These are phyloP conservation scores for Xiphorhynchus erythropygius DNA, from an alignment of 2,797 vertebrate genomes.

Conservation along the genomic window DNA sequence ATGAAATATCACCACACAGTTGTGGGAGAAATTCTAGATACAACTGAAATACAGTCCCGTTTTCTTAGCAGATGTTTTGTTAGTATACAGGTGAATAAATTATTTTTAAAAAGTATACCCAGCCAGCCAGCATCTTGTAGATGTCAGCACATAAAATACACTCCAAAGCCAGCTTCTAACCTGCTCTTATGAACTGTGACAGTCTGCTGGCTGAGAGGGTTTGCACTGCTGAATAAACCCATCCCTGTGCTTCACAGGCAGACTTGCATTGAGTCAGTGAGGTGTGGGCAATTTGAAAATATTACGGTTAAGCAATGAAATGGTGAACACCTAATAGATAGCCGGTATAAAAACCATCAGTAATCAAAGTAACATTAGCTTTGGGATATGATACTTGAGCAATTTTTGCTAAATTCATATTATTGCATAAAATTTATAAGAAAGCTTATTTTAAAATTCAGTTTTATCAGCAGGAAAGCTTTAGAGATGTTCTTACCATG, in stretches of 20 bases:
- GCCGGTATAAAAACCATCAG: slow-evolving; percentile 78
- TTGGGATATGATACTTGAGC: slow-evolving; percentile 44
- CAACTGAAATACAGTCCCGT: not conserved
- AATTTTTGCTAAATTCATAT: slow-evolving; percentile 53
- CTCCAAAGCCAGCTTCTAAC: not conserved
- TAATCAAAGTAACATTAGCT: slow-evolving; percentile 32
- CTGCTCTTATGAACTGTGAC: not conserved
- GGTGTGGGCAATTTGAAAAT: slow-evolving; percentile 15
- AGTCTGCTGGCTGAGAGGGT: slow-evolving; percentile 6
- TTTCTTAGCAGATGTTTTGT: slow-evolving; percentile 18
- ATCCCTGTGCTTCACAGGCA: slow-evolving; percentile 62
- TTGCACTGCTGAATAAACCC: not conserved
- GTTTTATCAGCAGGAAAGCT: slow-evolving; percentile 73
- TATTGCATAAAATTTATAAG: slow-evolving; percentile 50
- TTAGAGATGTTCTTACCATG: slow-evolving; percentile 92
- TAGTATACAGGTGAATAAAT: slow-evolving; percentile 30
- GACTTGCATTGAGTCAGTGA: slow-evolving; percentile 65
- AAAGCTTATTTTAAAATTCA: slow-evolving; percentile 58
- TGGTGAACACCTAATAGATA: slow-evolving; percentile 48
- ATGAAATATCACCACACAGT: not conserved
- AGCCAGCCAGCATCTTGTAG: slow-evolving; percentile 13
- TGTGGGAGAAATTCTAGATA: not conserved
- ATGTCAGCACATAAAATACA: not conserved
- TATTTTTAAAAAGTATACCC: not conserved
- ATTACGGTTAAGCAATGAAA: slow-evolving; percentile 3